Percentiles rank a stretch among this genome's conserved stretches.
Evolutionary conservation across 1,140 invertebrate species (phyloP).

Genomic region (Wasmannia auropunctata): DNA sequence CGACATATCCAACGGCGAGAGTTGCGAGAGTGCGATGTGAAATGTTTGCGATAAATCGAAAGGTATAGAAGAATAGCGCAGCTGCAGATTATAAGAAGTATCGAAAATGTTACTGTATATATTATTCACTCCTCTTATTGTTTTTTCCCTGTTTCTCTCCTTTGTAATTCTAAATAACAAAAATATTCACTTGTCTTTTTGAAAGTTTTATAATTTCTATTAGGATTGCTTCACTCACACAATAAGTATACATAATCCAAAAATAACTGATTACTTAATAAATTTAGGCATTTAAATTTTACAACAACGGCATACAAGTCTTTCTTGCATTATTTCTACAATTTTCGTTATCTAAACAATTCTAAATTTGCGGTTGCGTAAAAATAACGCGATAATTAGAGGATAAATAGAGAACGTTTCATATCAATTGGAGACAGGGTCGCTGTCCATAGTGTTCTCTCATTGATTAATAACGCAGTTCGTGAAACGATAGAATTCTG

Average conservation of each 20-base stretch:
- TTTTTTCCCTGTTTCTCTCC: neutral
- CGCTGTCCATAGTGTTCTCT: neutral
- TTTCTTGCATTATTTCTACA: neutral
- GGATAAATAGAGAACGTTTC: neutral
- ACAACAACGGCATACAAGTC: neutral
- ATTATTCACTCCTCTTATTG: neutral
- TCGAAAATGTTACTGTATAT: neutral
- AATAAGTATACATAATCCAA: neutral
- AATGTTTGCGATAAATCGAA: constrained; percentile 37
- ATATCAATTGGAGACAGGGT: neutral
- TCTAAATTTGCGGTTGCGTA: neutral
- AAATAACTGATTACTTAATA: neutral
- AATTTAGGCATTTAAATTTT: neutral
- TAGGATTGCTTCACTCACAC: no score
- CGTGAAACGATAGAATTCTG: neutral
- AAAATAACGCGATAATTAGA: neutral
- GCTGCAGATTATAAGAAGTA: neutral
- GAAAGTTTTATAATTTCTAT: neutral
- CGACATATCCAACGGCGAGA: constrained; percentile 22
- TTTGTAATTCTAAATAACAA: neutral
- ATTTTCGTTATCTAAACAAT: neutral
- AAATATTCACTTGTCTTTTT: neutral
- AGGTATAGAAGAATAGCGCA: neutral
- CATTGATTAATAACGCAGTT: neutral
- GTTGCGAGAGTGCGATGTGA: neutral